Evolutionary conservation across 2,888 invertebrate genomes (phyloP).

Genomic region (Drosophila differens): DNA sequence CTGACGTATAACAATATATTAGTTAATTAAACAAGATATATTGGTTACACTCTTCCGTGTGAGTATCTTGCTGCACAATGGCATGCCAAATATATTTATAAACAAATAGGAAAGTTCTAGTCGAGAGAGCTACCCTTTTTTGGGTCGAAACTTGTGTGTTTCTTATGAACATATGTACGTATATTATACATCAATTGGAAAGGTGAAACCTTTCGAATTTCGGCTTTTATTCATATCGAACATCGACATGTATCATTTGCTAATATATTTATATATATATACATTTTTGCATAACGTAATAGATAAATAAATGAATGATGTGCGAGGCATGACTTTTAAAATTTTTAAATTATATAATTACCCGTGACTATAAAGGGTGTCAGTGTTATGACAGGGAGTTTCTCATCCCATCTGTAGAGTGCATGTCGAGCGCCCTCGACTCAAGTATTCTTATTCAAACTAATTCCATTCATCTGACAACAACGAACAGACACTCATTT

Average conservation of each 20-base stretch:
- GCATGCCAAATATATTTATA: background rate
- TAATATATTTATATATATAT: background rate
- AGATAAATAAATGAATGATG: background rate
- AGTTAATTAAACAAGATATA: background rate
- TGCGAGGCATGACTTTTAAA: background rate
- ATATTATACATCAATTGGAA: background rate
- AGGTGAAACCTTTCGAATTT: background rate
- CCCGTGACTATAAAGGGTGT: background rate
- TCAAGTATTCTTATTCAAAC: slow-evolving; percentile 4
- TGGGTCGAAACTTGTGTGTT: background rate
- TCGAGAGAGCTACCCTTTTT: background rate
- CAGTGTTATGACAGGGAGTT: background rate
- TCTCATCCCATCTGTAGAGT: background rate
- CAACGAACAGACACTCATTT: slow-evolving; percentile 7
- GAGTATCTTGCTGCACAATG: background rate
- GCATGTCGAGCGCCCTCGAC: background rate
- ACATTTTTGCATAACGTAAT: too few species aligned
- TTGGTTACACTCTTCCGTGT: background rate
- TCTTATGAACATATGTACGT: background rate
- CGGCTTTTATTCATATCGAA: background rate
- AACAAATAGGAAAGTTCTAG: background rate
- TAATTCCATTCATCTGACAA: slow-evolving; percentile 20
- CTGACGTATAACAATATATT: background rate
- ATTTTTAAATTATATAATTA: background rate
- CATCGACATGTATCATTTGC: too few species aligned